phyloP scores from a whole-genome alignment of 2,113 vertebrate genomes.

The Hyla sarda region DNA sequence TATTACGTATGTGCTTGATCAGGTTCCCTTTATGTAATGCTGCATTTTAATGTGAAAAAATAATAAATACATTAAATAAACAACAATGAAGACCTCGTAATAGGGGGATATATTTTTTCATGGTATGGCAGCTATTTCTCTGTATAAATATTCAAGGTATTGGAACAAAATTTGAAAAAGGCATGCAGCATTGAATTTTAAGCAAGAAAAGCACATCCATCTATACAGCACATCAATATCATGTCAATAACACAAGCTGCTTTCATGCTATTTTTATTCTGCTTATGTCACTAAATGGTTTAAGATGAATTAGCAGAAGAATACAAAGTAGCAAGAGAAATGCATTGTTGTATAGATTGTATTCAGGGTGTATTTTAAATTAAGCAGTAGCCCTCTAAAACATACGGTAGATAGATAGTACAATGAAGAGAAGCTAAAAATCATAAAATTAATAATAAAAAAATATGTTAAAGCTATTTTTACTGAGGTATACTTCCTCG shows the following conservation, averaged over 20 bases:
- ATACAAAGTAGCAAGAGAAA: background rate
- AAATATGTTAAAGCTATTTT: background rate
- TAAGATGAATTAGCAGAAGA: slow-evolving; percentile 3
- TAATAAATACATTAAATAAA: background rate
- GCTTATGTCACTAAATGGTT: slow-evolving; percentile 24
- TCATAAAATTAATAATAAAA: background rate
- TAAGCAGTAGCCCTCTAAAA: too few relatives aligned
- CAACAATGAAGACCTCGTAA: background rate
- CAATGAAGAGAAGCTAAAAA: background rate
- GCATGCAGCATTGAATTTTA: background rate
- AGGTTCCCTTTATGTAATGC: background rate
- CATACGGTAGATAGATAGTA: too few relatives aligned
- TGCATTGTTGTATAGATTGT: background rate
- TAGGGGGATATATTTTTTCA: background rate
- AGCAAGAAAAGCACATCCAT: background rate
- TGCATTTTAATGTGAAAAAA: background rate
- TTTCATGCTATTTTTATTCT: slow-evolving; percentile 37
- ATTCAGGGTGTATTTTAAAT: background rate
- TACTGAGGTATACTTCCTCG: background rate
- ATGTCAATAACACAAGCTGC: slow-evolving; percentile 25
- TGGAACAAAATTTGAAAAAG: background rate
- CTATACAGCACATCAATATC: slow-evolving; percentile 6
- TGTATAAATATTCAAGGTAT: background rate
- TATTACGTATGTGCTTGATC: too few relatives aligned
- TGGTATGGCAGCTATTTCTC: background rate